phyloP scores from a whole-genome alignment of 2,113 vertebrate species.

The Vulpes lagopus region DNA sequence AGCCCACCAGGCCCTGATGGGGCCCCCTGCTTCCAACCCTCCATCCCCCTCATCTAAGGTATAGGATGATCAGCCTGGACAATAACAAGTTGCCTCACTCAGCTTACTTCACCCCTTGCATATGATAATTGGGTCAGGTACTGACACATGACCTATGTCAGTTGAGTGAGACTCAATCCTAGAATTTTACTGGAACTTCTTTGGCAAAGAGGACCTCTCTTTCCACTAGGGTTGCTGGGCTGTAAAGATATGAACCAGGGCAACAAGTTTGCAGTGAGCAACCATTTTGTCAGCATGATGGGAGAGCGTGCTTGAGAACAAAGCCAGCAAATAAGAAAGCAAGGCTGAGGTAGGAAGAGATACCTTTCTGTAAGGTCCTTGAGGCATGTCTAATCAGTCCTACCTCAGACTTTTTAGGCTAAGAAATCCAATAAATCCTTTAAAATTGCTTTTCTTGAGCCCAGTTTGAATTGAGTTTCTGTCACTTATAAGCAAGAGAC shows the following conservation, averaged over 20 bases:
- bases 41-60: not conserved
- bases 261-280: not conserved
- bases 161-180: not conserved
- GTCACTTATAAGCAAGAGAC: not conserved
- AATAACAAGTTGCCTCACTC: not conserved
- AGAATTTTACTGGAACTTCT: not conserved
- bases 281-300: not conserved
- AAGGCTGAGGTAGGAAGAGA: not conserved
- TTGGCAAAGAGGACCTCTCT: not conserved
- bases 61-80: not conserved
- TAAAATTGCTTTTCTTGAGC: slow-evolving; percentile 28
- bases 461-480: slow-evolving; percentile 35
- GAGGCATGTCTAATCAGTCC: not conserved
- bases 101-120: not conserved
- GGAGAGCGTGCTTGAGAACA: not conserved
- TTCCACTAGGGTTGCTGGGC: not conserved
- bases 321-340: not conserved
- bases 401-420: not conserved
- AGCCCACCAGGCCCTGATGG: not conserved
- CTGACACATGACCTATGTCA: not conserved
- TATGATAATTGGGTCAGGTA: not conserved
- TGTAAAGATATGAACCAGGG: not conserved
- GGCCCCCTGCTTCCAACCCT: not conserved
- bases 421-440: not conserved
- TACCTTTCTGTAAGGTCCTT: not conserved